Evolutionary conservation across 2,797 vertebrate genomes (phyloP), one percentile per base, ranked within the genome.

Genomic region (Nasua narica): DNA sequence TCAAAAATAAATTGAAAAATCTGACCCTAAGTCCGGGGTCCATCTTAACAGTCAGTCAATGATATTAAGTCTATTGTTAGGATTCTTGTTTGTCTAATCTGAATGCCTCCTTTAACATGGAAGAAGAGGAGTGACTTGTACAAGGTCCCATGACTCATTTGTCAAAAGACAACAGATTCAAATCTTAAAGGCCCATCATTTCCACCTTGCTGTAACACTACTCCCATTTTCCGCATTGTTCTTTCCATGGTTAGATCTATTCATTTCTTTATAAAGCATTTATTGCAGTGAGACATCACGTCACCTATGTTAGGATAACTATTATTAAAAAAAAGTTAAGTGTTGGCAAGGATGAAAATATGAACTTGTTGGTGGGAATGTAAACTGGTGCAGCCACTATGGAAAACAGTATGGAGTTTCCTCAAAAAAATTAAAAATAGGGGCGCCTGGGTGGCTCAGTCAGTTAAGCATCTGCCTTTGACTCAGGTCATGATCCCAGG

Each of bases 1-100:
- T 85, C 78, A 23, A 96, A 88, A 96, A 82, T 77, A 92, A 93
- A 76, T 85, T 13, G 43, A 94, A 95, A 95, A 86, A 67, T 79
- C n/a, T 76, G 72, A 70, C 32, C 13, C 21, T 46, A 56, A 54
- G 15, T 7, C 54, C 48, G 65, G 27, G 9, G n/a, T 79, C 50
- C n/a, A 54, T 65, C 58, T 89, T 91, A 89, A 37, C 69, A 82
- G 46, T 78, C 40, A 79, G n/a, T 84, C 62, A 78, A 6, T 85
- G 37, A 83, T 89, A 12, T 67, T 74, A 83, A 91, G 94, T 79
- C 37, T 21, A 78, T 87, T 83, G 69, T 40, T 48, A 56, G 52
- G n/a, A 91, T 70, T 87, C 74, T 11, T 74, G 43, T 69, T 56
- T 74, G 70, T 88, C 60, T 65, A 82, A 82, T 78, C 12, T 35